Evolutionary conservation across 2,113 vertebrate species (phyloP), one percentile per base, ranked within the genome.

Genomic region (Macquaria australasica): DNA sequence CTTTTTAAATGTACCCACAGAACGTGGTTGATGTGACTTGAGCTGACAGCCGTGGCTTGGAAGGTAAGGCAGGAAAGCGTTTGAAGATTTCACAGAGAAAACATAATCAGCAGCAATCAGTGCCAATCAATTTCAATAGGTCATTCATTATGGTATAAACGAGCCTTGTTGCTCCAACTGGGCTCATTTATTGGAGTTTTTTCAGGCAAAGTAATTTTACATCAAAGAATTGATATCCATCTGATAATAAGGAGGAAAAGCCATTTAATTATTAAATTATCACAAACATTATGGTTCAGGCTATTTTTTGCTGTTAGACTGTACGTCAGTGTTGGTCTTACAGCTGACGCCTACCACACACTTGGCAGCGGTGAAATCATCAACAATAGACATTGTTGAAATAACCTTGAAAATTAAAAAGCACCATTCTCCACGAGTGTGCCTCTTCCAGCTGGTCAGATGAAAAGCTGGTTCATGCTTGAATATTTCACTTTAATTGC

Each of bases 401-500:
- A 87, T 83, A 91, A 93, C 89, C 92, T 91, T 92, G 88, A 70
- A 85, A 79, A 78, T 14, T 16, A 73, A 62, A 64, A 87, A 69
- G 23, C 28, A 50, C 43, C 56, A 16, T 82, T 82, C 84, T 73
- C 37, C 60, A 5, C 2, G 34, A 71, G 56, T 45, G 59, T 16
- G 45, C 68, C 80, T 86, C 89, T 89, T 74, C 18, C 72, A 67
- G 80, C 39, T 67, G 45, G 67, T 79, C 79, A 77, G 28, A 81
- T 48, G 59, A 87, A 83, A 51, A 79, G 78, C 72, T 39, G 76
- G 37, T 72, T 79, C 73, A 89, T 76, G 77, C 66, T 59, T 56
- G 71, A 60, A 85, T 94, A 93, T 91, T 94, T 94, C 93, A 94
- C 79, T 89, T 92, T 90, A 89, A 92, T 82, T 78, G 77, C 80